Evolutionary conservation across 2,797 vertebrate genomes (phyloP), one percentile per base, ranked within the genome.

Genomic region (Macropodus opercularis): DNA sequence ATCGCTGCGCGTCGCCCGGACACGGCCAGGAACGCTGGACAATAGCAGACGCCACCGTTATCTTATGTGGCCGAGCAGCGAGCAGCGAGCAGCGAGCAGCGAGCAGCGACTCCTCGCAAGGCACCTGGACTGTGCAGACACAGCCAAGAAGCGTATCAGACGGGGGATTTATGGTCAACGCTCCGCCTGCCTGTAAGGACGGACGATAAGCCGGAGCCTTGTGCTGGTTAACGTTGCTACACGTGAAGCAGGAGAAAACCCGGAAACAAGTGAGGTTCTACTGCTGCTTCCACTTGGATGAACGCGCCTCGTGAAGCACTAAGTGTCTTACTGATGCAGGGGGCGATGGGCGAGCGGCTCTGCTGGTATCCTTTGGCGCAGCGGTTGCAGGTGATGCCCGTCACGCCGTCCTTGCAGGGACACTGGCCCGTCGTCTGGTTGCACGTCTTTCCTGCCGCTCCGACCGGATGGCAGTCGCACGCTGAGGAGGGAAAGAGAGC

Each of bases 321-420:
- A n/a, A n/a, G n/a, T 6, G 22, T 8, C 90, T 86, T 89, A 98
- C 96, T 97, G 91, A 98, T 98, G 90, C 96, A 98, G 70, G 96
- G 96, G 2, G 96, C 96, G 50, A 98, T 96, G 81, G 96, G 96
- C 0, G 96, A 98, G 68, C 96, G 95, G 86, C 96, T 98, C 87
- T 98, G 96, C 93, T 98, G 96, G 93, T 97, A 98, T 80, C 96
- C 96, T 75, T 98, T 98, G 80, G 96, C 96, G 0, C 96, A 98
- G 82, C 96, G 95, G 81, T 98, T 98, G 84, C 96, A 98, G 34
- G 96, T 98, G 92, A 98, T 95, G 63, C 96, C 96, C 0, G 96
- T 95, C 91, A 98, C 96, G 0, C 96, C 96, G 0, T 98, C 96
- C 87, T 98, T 98, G 84, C 96, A 98, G 80, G 96, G 96, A 75